phyloP scores from a whole-genome alignment of 2,113 vertebrate genomes.

The Oreochromis niloticus region DNA sequence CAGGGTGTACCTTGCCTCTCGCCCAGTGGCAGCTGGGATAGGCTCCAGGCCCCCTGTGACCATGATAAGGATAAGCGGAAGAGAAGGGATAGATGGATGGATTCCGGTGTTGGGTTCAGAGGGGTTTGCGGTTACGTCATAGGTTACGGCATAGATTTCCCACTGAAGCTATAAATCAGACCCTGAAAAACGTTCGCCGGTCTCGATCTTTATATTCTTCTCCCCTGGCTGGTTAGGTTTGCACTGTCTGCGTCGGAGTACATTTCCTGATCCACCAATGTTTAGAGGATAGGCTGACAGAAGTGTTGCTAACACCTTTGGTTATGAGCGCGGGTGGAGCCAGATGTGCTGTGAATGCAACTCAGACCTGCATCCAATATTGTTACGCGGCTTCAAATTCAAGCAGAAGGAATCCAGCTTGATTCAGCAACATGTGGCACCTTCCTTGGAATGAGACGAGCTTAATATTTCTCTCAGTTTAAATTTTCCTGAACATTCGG shows the following conservation, averaged over 20 bases:
- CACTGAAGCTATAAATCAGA: background rate
- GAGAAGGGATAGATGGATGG: background rate
- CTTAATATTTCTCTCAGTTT: background rate
- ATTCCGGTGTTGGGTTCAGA: background rate
- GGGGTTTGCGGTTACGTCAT: background rate
- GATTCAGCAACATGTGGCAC: background rate
- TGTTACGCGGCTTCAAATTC: background rate
- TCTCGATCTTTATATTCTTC: background rate
- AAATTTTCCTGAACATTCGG: background rate
- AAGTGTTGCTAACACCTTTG: constrained; percentile 54
- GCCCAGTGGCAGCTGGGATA: background rate
- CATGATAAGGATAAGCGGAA: background rate
- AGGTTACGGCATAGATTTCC: background rate
- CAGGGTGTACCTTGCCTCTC: background rate
- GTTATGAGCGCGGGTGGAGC: constrained; percentile 35
- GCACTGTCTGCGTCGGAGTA: constrained; percentile 9
- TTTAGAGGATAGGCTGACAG: constrained; percentile 38
- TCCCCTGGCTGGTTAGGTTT: background rate
- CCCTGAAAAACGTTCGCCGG: background rate
- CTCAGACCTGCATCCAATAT: constrained; percentile 2
- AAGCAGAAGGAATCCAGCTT: background rate
- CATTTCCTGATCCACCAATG: constrained; percentile 9
- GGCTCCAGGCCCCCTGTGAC: background rate
- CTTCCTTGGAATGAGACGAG: background rate
- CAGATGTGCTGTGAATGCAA: constrained; percentile 58